A percentile compares a stretch with the other conserved stretches of the same genome.
Conservation (phyloP, 2,888 invertebrate species). For the Ceriagrion tenellum region DNA sequence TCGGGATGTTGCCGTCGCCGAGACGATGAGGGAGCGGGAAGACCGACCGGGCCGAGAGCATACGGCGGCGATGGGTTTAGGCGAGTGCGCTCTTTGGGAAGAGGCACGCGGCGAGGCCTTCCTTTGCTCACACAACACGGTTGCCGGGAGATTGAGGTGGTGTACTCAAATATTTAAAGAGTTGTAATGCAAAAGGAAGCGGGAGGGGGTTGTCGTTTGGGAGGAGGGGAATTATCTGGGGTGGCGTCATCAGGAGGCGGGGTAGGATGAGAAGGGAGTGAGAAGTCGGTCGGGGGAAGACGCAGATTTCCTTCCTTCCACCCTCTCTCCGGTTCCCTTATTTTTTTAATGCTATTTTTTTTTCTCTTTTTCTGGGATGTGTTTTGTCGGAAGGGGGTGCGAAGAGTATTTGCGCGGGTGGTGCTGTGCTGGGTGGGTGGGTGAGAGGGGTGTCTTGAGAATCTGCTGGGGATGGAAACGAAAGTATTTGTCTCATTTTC, state of each 20-base stretch:
- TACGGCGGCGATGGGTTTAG: background rate
- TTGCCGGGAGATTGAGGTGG: conserved; percentile 13
- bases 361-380: background rate
- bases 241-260: background rate
- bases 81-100: no score
- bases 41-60: background rate
- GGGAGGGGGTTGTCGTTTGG: background rate
- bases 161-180: conserved; percentile 41
- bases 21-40: no score
- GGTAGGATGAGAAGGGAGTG: background rate
- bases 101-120: background rate
- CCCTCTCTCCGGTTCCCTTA: background rate
- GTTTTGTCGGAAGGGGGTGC: background rate
- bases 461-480: background rate
- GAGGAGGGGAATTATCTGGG: background rate
- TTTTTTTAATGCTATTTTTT: background rate
- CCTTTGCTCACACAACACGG: background rate
- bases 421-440: background rate
- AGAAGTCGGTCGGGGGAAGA: background rate
- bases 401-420: background rate
- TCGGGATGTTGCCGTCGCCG: no score
- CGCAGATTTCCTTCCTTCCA: background rate
- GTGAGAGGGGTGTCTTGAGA: background rate
- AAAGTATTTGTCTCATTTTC: conserved; percentile 22
- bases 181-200: background rate